Base-by-base conservation (phyloP, 2,113 vertebrate species). In the Meleagris gallopavo region DNA sequence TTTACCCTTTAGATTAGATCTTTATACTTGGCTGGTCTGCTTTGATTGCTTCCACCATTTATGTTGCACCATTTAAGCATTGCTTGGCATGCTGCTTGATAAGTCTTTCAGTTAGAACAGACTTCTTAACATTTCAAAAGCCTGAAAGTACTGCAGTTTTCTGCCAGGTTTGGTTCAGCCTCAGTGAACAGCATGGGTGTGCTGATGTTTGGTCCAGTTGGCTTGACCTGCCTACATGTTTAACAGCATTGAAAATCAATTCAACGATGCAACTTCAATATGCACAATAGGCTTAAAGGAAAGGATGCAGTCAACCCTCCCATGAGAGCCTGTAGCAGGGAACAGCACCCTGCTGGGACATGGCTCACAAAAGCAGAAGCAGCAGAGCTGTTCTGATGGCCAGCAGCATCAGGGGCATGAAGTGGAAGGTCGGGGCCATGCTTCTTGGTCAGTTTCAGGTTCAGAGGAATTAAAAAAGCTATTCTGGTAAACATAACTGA, bases 1-100 rank as follows among this genome's bases (percentile, higher is more conserved):
- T 64, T 74, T 94, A 83, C 80, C 45, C 24, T 88, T 72, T 71
- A 83, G 82, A 71, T 91, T 91, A 71, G 61, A 22, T 80, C 22
- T 66, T 61, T 50, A 60, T 29, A 16, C 40, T 24, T 66, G 32
- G 22, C 20, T 77, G 27, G 12, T 66, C 55, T 87, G 6, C 67
- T 87, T 71, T 81, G 55, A 20, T 46, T 17, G 50, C 38, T 94
- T 75, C 83, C 72, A 61, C 61, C 9, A 7, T 64, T 86, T 67
- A 46, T 3, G 5, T 55, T 38, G 55, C 40, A 8, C 43, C n/a
- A n/a, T 89, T 62, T 10, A 65, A n/a, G n/a, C 8, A 12, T 61
- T 83, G 66, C 61, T 89, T 88, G 15, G 50, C 61, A 48, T 71
- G 30, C 20, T 83, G n/a, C 79, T 90, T 65, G 50, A 10, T 20